Conservation (phyloP, 92 coral and sea anemone species). For the Zoanthus solanderi region DNA sequence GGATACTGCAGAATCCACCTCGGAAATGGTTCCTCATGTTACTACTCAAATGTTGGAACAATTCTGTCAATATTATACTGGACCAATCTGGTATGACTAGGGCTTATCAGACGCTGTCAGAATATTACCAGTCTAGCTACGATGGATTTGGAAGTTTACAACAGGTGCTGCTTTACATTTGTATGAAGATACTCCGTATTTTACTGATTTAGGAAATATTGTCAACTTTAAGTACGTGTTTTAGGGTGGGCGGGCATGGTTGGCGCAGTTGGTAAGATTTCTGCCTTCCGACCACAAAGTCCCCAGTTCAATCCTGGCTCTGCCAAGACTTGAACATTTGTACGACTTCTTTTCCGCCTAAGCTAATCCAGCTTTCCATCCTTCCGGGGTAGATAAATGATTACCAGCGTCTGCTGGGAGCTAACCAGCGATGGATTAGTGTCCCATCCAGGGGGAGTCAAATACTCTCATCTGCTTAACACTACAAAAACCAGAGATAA, state of each 20-base stretch:
- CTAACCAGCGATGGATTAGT: too few relatives aligned
- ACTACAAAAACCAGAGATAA: too few relatives aligned
- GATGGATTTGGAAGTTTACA: constrained; percentile 54
- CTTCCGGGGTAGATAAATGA: too few relatives aligned
- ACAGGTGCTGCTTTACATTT: constrained; percentile 47
- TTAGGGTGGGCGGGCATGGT: too few relatives aligned
- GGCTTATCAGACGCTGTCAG: constrained; percentile 48
- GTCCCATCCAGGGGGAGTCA: too few relatives aligned
- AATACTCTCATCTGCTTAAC: too few relatives aligned
- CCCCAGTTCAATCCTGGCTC: too few relatives aligned
- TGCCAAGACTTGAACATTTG: neutral
- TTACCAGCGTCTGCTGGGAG: too few relatives aligned
- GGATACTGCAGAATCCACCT: constrained; percentile 56
- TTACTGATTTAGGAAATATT: neutral
- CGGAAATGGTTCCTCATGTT: constrained; percentile 31
- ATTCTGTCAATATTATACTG: constrained; percentile 20
- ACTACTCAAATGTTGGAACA: constrained; percentile 20
- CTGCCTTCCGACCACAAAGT: too few relatives aligned
- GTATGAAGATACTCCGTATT: neutral
- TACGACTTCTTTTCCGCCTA: too few relatives aligned
- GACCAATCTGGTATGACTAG: constrained; percentile 50
- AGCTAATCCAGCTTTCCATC: too few relatives aligned
- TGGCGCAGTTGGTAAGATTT: too few relatives aligned
- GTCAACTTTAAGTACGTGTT: neutral
- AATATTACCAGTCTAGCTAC: constrained; percentile 62